phyloP scores from a whole-genome alignment of 2,113 vertebrate species.

The Sterna hirundo region DNA sequence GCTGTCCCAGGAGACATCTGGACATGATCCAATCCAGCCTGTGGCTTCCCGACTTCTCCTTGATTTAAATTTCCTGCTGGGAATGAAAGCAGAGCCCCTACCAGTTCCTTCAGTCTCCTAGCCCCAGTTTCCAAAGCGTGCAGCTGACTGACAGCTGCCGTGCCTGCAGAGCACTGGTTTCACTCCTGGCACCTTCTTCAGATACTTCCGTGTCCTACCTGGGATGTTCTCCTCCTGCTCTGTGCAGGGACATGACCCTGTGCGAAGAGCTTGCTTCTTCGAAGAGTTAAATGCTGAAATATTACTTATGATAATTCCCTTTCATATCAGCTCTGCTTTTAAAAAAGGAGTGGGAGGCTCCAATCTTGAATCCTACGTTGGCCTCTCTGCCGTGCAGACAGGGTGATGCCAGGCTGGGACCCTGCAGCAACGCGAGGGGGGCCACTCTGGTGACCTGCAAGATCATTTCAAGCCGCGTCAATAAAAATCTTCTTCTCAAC shows the following conservation, averaged over 20 bases:
- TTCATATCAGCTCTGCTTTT: not conserved
- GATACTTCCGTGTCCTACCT: not conserved
- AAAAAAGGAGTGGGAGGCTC: not conserved
- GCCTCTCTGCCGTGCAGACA: not conserved
- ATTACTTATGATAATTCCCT: not conserved
- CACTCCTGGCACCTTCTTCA: not conserved
- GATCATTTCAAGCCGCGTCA: not conserved
- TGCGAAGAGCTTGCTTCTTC: not conserved
- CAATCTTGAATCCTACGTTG: not conserved
- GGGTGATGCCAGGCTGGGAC: not conserved
- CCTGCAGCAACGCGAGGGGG: not conserved
- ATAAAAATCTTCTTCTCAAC: not conserved
- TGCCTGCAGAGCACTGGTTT: not conserved
- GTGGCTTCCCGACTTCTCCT: not conserved
- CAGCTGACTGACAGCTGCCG: not conserved
- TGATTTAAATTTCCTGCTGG: not conserved
- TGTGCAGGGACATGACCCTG: accelerated
- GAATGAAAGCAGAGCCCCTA: not conserved
- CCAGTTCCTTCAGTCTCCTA: not conserved
- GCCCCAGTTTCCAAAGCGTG: accelerated
- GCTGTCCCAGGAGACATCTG: not conserved
- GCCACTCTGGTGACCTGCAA: not conserved
- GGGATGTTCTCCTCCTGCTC: not conserved
- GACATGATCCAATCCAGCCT: not conserved
- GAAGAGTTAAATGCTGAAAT: not conserved